Base-by-base conservation (phyloP, 2,888 invertebrate genomes). In the Brachyopa scutellaris region DNA sequence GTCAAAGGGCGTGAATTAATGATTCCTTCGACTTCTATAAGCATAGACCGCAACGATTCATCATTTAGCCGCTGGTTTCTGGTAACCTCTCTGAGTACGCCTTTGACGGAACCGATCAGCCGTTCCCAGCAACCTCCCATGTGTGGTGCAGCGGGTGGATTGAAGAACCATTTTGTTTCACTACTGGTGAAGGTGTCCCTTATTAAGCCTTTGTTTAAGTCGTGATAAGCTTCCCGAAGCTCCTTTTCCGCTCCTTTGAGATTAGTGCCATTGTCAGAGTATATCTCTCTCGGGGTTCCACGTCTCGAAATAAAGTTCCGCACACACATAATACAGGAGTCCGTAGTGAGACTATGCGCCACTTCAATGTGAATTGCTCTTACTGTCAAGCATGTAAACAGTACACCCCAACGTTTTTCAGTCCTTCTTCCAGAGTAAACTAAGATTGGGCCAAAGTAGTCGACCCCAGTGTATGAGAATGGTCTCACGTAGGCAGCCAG, bases 251-350 rank as follows among this genome's bases (percentile, higher is more conserved):
- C n/a, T n/a, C n/a, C n/a, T n/a, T n/a, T n/a, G n/a, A n/a, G 57
- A 17, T 84, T 84, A 6, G 83, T 77, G 1, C 64, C 77, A 21
- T 84, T 84, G 13, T 78, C 67, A 1, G 74, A 74, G 11, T 53
- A 59, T 4, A 79, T 72, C 2, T 23, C 38, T 0, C 11, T 11
- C 0, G 74, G 74, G 2, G 15, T 42, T n/a, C 79, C 78, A n/a
- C 74, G 62, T 1, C 82, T 73, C 7, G 36, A 21, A 2, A 70
- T 61, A 38, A 82, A 78, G 17, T 49, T 29, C 7, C 62, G 53
- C 8, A 82, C 26, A 8, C 42, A 74, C 17, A 84, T 42, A 33
- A 78, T 53, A n/a, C 69, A 84, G 0, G 74, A 70, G 7, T 47
- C 74, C 1, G 82, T n/a, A 1, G 55, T 59, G 0, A 84, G 40